Evolutionary conservation across 2,113 vertebrate species (phyloP), one percentile per base, ranked within the genome.

Genomic region (Setophaga coronata): DNA sequence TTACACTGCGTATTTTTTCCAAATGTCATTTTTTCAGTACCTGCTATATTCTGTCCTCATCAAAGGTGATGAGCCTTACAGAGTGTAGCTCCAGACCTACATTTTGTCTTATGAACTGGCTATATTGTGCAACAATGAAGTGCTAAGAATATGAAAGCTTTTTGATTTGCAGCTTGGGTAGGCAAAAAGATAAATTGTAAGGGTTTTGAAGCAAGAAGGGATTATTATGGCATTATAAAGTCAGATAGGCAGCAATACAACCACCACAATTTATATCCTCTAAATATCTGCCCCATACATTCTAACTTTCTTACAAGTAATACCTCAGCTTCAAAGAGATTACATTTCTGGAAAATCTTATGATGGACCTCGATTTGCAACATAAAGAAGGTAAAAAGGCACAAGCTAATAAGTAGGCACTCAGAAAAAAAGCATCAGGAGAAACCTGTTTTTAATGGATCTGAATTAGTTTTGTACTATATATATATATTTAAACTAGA

Each of bases 51-150:
- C 58, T 82, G 54, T 72, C 62, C 42, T 90, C 70, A 93, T 88
- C 70, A 91, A 57, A 94, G 36, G 76, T 72, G 91, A 91, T 88
- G 86, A 92, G 79, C 74, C 72, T 78, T 51, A 51, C 2, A 84
- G 58, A 89, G 45, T 51, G 54, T 69, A 90, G 82, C 47, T 81
- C 33, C n/a, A 87, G 82, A 87, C 16, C 45, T 64, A n/a, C 66
- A 51, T 93, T 90, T 93, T 88, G 31, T 84, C 86, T 61, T 82
- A 71, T 18, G 57, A 82, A 79, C 43, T 0, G 0, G 57, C 78
- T 96, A 83, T 57, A 91, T 90, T 83, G 84, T 80, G 77, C 66
- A 95, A 66, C 62, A 93, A 54, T 58, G 70, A 95, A 89, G 42
- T 77, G 90, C 64, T 87, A 67, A 91, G 77, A 51, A 38, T 83